phyloP scores from a whole-genome alignment of 92 coral and sea anemone genomes.

The Palythoa heliodiscus region DNA sequence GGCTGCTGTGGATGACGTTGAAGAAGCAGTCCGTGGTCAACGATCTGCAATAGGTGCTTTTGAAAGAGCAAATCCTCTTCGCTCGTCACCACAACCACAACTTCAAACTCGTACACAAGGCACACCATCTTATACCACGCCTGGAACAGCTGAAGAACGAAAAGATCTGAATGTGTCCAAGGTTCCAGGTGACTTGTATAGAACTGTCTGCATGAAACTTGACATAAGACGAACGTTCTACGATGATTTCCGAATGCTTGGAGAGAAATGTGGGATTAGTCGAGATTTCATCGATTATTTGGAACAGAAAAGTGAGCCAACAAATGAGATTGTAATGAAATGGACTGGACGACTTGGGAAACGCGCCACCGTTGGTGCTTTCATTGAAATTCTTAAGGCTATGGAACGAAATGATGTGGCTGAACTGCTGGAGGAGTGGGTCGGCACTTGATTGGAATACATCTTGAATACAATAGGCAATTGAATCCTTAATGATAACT shows the following conservation, averaged over 20 bases:
- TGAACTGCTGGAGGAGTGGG: slow-evolving; percentile 45
- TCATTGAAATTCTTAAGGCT: slow-evolving; percentile 24
- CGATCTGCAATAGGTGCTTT: background rate
- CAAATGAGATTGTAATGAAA: slow-evolving; percentile 35
- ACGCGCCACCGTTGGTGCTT: slow-evolving; percentile 35
- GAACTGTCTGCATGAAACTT: slow-evolving; percentile 4
- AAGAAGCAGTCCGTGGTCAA: background rate
- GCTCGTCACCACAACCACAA: background rate
- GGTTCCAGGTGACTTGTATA: background rate
- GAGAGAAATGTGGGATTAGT: slow-evolving; percentile 33
- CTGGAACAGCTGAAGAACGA: slow-evolving; percentile 18
- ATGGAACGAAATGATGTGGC: slow-evolving; percentile 45
- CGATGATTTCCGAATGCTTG: slow-evolving; percentile 51
- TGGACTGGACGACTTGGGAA: slow-evolving; percentile 28
- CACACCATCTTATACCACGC: background rate
- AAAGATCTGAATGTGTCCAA: background rate
- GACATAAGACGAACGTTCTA: slow-evolving; percentile 4
- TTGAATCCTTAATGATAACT: no score
- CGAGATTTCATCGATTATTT: slow-evolving; percentile 6
- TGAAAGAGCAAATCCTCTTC: background rate
- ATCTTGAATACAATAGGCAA: background rate
- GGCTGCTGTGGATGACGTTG: background rate
- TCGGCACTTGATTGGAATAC: background rate
- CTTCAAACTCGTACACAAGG: background rate
- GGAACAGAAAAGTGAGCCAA: slow-evolving; percentile 36